Conservation (phyloP, 2,797 vertebrate species). For the Chiloscyllium punctatum region DNA sequence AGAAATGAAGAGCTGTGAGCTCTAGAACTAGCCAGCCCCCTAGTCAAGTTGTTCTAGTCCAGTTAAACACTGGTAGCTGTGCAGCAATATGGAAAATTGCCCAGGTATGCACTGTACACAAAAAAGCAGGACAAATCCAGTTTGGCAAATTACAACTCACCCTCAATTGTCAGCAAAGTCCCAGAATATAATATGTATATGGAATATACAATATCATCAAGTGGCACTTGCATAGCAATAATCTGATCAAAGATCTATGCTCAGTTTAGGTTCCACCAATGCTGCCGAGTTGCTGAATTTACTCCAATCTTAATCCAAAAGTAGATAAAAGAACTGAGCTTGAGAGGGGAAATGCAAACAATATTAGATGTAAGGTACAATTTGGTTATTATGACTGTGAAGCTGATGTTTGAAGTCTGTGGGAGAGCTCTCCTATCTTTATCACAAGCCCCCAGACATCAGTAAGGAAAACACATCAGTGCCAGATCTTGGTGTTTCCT, state of each 20-base stretch:
- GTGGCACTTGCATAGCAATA: background rate
- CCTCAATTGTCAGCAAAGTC: background rate
- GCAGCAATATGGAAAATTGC: background rate
- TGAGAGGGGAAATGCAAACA: background rate
- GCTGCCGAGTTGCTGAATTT: background rate
- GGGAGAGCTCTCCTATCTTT: background rate
- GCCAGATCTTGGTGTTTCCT: background rate
- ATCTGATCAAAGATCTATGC: background rate
- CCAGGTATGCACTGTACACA: background rate
- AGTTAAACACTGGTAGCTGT: background rate
- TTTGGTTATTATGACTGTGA: background rate
- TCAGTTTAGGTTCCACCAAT: background rate
- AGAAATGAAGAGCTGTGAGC: too few species aligned
- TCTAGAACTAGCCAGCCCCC: background rate
- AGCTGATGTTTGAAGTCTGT: background rate
- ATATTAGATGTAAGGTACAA: background rate
- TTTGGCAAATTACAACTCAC: background rate
- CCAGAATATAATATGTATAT: background rate
- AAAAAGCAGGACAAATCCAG: background rate
- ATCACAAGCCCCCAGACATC: background rate
- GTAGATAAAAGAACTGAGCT: background rate
- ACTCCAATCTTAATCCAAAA: background rate
- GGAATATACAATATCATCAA: background rate
- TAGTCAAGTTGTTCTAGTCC: background rate
- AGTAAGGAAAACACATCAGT: background rate